Conservation (phyloP, 2,888 invertebrate genomes). For the Drosophila mimetica region DNA sequence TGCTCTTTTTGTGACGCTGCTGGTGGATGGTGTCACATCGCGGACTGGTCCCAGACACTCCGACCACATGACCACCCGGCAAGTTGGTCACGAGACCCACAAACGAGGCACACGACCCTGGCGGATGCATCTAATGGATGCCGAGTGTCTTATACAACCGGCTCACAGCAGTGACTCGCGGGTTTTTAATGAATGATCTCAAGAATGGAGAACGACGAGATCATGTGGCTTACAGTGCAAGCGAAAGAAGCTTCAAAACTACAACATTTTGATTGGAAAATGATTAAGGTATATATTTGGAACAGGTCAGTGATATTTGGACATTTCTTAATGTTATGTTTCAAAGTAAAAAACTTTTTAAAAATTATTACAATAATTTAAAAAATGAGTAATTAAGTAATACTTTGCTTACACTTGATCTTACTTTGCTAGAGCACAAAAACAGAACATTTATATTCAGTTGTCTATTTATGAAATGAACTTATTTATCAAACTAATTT, state of each 20-base stretch:
- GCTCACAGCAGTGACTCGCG: slow-evolving; percentile 10
- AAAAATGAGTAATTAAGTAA: not conserved
- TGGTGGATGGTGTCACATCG: slow-evolving; percentile 10
- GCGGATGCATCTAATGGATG: slow-evolving; percentile 37
- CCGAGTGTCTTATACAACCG: slow-evolving; percentile 21
- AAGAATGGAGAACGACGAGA: slow-evolving; percentile 9
- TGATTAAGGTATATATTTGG: not conserved
- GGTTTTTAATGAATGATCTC: slow-evolving; percentile 26
- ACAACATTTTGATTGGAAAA: not conserved
- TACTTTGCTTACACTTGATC: not conserved
- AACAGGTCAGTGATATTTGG: not conserved
- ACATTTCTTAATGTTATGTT: too few relatives aligned
- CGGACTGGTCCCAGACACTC: slow-evolving; percentile 17
- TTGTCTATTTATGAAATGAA: not conserved
- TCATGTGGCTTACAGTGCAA: slow-evolving; percentile 12
- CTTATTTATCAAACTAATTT: not conserved
- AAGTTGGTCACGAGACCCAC: slow-evolving; percentile 26
- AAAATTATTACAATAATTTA: too few relatives aligned
- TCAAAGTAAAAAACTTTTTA: too few relatives aligned
- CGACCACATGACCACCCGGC: slow-evolving; percentile 18
- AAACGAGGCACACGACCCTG: slow-evolving; percentile 21
- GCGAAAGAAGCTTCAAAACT: not conserved
- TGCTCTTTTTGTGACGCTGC: too few relatives aligned
- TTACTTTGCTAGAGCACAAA: too few relatives aligned
- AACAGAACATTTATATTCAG: not conserved